A percentile compares a stretch with the other conserved stretches of the same genome.
Conservation (phyloP, 2,888 invertebrate genomes). For the Neoaliturus tenellus region DNA sequence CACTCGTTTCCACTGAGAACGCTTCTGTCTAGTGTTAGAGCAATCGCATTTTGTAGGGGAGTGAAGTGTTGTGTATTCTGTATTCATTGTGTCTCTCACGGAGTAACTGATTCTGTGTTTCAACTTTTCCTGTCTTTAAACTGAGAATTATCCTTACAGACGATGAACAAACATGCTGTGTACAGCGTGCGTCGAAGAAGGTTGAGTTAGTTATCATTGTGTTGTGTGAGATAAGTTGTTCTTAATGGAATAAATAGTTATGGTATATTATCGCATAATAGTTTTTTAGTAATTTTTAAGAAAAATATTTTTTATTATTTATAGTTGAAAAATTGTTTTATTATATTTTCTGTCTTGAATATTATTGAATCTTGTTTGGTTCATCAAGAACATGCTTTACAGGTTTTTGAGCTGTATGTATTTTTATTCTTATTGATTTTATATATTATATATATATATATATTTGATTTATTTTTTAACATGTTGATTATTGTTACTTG, state of each 20-base stretch:
- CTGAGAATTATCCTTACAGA: constrained; percentile 34
- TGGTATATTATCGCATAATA: constrained; percentile 55
- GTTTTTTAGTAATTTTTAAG: constrained; percentile 61
- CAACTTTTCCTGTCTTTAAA: constrained; percentile 41
- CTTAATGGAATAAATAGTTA: constrained; percentile 52
- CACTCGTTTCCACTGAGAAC: constrained; percentile 25
- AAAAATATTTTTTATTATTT: constrained; percentile 61
- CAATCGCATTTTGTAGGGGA: constrained; percentile 46
- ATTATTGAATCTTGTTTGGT: constrained; percentile 49
- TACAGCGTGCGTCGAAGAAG: constrained; percentile 42
- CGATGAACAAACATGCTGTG: constrained; percentile 34
- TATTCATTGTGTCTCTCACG: constrained; percentile 32
- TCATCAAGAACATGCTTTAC: constrained; percentile 13
- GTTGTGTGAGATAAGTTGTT: constrained; percentile 57
- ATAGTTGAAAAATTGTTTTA: constrained; percentile 53
- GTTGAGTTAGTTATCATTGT: constrained; percentile 53
- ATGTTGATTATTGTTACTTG: constrained; percentile 47
- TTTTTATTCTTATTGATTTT: constrained; percentile 37
- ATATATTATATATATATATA: constrained; percentile 49
- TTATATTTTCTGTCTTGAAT: constrained; percentile 47
- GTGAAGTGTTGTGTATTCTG: constrained; percentile 50
- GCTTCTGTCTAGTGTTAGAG: constrained; percentile 49
- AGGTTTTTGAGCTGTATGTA: constrained; percentile 43
- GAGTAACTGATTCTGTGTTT: constrained; percentile 49
- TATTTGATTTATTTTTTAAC: constrained; percentile 52